phyloP scores from a whole-genome alignment of 1,140 invertebrate species.

The Batillaria attramentaria region DNA sequence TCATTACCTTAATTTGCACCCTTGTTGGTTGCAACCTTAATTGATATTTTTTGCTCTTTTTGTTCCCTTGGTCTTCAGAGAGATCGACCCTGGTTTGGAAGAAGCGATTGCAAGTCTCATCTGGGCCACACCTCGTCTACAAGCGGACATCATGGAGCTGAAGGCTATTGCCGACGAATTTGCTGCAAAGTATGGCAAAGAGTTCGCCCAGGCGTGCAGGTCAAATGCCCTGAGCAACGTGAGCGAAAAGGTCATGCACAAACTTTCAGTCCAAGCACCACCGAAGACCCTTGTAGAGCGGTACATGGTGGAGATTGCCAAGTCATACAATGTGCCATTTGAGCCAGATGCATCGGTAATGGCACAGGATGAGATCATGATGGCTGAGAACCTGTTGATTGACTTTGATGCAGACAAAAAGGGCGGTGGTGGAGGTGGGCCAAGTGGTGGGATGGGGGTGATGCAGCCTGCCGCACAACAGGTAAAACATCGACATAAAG shows the following conservation, averaged over 20 bases:
- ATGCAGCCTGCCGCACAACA: slow-evolving; percentile 43
- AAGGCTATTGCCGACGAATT: slow-evolving; percentile 94
- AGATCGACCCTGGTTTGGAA: slow-evolving; percentile 93
- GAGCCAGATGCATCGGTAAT: slow-evolving; percentile 77
- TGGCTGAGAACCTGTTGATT: slow-evolving; percentile 84
- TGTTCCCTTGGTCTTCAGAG: slow-evolving; percentile 73
- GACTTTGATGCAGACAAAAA: slow-evolving; percentile 75
- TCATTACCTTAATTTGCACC: too few species aligned
- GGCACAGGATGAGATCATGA: slow-evolving; percentile 81
- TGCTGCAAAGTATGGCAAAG: slow-evolving; percentile 93
- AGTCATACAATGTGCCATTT: slow-evolving; percentile 77
- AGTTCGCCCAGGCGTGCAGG: slow-evolving; percentile 79
- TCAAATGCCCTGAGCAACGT: slow-evolving; percentile 79
- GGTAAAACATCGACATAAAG: slow-evolving; percentile 23
- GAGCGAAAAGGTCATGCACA: slow-evolving; percentile 96
- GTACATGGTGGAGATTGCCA: slow-evolving; percentile 89
- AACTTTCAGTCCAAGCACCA: slow-evolving; percentile 95
- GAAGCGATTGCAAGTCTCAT: slow-evolving; percentile 97
- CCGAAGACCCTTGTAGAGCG: slow-evolving; percentile 96
- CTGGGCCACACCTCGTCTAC: slow-evolving; percentile 92
- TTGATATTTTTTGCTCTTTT: neutral
- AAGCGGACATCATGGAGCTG: slow-evolving; percentile 78
- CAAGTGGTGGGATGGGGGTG: slow-evolving; percentile 68
- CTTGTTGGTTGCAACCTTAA: slow-evolving; percentile 38
- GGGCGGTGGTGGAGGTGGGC: slow-evolving; percentile 72